Conservation (phyloP, 2,113 vertebrate genomes). For the Lynx canadensis region DNA sequence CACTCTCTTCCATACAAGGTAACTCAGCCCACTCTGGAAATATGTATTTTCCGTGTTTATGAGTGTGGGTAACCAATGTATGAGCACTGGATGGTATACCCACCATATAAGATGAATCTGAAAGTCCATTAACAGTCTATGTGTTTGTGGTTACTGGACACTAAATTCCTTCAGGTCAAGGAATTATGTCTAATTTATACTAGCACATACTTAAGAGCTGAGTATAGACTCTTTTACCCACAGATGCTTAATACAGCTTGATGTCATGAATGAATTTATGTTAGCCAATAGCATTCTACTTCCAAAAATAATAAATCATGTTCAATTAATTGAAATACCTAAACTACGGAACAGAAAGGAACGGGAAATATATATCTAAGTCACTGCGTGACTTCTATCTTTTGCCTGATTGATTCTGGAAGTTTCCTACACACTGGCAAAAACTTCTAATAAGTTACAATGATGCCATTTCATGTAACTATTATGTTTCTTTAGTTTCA, state of each 20-base stretch:
- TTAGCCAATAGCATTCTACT: neutral
- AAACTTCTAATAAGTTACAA: neutral
- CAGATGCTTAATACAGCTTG: neutral
- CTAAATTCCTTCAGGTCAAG: neutral
- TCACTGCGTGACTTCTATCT: neutral
- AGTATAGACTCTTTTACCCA: neutral
- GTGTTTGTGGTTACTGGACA: neutral
- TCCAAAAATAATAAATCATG: neutral
- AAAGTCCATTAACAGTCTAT: neutral
- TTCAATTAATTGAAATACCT: neutral
- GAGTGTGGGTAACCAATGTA: no score
- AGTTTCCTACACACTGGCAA: neutral
- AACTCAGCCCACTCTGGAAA: neutral
- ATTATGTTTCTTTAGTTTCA: conserved; percentile 44
- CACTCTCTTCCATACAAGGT: neutral
- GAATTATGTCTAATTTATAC: neutral
- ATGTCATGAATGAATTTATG: neutral
- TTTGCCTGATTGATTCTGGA: neutral
- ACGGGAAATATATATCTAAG: neutral
- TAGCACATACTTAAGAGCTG: neutral
- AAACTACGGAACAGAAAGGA: neutral
- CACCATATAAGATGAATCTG: neutral
- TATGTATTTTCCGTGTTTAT: neutral
- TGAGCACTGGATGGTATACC: neutral
- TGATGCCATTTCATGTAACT: neutral